Evolutionary conservation across 2,113 vertebrate genomes (phyloP).

Genomic region (Orthonyx spaldingii): DNA sequence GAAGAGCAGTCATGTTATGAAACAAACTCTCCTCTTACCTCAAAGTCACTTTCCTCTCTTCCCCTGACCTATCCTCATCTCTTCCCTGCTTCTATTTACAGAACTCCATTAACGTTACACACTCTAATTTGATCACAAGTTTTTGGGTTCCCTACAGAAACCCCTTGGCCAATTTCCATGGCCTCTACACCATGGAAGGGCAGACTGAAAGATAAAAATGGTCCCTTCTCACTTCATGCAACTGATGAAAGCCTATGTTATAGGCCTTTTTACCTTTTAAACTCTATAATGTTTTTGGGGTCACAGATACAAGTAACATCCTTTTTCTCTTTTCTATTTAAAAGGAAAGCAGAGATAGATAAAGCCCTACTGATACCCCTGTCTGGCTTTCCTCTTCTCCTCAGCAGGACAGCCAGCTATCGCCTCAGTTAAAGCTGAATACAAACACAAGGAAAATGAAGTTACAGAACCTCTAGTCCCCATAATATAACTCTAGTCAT

Average conservation of each 20-base stretch:
- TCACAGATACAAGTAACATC: background rate
- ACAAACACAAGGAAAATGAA: background rate
- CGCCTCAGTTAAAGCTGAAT: background rate
- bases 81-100: constrained; percentile 65
- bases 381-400: background rate
- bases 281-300: background rate
- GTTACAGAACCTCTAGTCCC: background rate
- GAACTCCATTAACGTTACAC: constrained; percentile 33
- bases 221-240: background rate
- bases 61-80: constrained; percentile 58
- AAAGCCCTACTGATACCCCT: background rate
- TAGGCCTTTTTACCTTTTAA: background rate
- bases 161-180: background rate
- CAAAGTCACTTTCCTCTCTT: constrained; percentile 50
- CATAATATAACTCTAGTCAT: background rate
- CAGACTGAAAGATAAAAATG: background rate
- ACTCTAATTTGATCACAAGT: constrained; percentile 16
- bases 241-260: background rate
- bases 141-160: constrained; percentile 28
- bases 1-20: constrained; percentile 65
- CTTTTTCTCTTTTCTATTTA: background rate
- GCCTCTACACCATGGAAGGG: background rate
- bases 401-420: background rate
- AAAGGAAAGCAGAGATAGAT: background rate
- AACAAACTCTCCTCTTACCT: constrained; percentile 53